These are phyloP conservation scores for Cryptotis parvus DNA, from an alignment of 2,113 vertebrate genomes.

Conservation along the genomic window DNA sequence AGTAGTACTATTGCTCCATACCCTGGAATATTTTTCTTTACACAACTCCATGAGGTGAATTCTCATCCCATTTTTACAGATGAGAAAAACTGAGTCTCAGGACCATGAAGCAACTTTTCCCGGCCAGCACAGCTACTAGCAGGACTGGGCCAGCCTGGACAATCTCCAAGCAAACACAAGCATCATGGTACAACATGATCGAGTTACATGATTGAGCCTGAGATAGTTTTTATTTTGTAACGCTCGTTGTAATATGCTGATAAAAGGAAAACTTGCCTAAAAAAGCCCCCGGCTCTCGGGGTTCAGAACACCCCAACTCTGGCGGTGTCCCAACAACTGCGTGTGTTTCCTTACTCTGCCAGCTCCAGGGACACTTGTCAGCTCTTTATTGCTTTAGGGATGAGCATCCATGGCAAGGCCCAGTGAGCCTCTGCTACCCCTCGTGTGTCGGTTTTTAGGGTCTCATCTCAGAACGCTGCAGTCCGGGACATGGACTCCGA, in stretches of 20 bases:
- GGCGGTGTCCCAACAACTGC: slow-evolving; percentile 66
- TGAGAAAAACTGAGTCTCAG: slow-evolving; percentile 54
- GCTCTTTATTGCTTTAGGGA: slow-evolving; percentile 70
- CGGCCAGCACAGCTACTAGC: not conserved
- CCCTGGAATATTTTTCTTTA: slow-evolving; percentile 36
- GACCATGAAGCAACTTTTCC: not conserved
- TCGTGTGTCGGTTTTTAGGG: slow-evolving; percentile 31
- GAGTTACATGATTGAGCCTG: not conserved
- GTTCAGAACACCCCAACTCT: slow-evolving; percentile 56
- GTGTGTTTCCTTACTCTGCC: slow-evolving; percentile 70
- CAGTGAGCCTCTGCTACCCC: slow-evolving; percentile 27
- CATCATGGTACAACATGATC: not conserved
- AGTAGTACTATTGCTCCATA: too few species aligned
- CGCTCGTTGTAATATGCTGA: slow-evolving; percentile 21
- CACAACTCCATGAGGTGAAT: not conserved
- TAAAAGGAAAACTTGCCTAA: slow-evolving; percentile 56
- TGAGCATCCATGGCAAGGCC: slow-evolving; percentile 49
- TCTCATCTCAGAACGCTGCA: slow-evolving; percentile 43
- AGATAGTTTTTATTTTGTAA: not conserved
- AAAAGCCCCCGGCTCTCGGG: slow-evolving; percentile 26
- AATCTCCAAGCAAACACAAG: not conserved
- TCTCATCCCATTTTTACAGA: slow-evolving; percentile 51
- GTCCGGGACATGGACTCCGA: slow-evolving; percentile 34
- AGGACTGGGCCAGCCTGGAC: not conserved
- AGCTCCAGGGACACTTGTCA: slow-evolving; percentile 64